Percentiles rank a stretch among this genome's conserved stretches.
These are phyloP conservation scores for Thalassophryne amazonica DNA, from an alignment of 2,797 vertebrate genomes.

Conservation along the genomic window DNA sequence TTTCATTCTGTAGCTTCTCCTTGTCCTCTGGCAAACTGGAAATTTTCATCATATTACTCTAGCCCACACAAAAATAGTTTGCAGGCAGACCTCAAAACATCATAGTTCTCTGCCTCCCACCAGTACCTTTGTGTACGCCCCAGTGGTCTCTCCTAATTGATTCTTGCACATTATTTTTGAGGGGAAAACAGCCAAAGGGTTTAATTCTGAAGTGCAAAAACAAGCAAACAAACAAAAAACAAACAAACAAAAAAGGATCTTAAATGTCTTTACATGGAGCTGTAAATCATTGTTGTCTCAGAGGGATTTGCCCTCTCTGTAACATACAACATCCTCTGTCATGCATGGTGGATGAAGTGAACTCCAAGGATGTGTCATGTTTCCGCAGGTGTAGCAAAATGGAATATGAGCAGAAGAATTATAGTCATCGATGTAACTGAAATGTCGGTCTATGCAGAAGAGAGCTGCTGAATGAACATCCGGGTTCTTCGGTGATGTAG, in stretches of 20 bases:
- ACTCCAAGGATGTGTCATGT: too few species aligned
- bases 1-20: conserved; percentile 22
- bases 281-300: too few species aligned
- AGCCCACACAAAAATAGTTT: conserved; percentile 46
- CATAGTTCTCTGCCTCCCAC: conserved; percentile 46
- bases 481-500: too few species aligned
- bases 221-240: conserved; percentile 35
- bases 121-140: conserved; percentile 55
- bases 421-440: too few species aligned
- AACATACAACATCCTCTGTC: too few species aligned
- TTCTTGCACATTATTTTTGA: conserved; percentile 48
- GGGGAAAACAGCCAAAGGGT: conserved; percentile 45
- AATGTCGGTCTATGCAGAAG: too few species aligned
- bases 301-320: too few species aligned
- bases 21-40: conserved; percentile 28
- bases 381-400: too few species aligned
- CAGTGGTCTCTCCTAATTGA: conserved; percentile 39
- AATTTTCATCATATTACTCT: conserved; percentile 36
- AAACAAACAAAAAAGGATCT: conserved; percentile 7
- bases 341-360: too few species aligned
- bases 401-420: too few species aligned
- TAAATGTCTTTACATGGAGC: conserved; percentile 25
- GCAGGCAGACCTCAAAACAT: conserved; percentile 50
- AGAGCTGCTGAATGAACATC: too few species aligned
- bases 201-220: conserved; percentile 43